Base-by-base conservation (phyloP, 1,140 invertebrate species). In the Drosophila lacertosa region DNA sequence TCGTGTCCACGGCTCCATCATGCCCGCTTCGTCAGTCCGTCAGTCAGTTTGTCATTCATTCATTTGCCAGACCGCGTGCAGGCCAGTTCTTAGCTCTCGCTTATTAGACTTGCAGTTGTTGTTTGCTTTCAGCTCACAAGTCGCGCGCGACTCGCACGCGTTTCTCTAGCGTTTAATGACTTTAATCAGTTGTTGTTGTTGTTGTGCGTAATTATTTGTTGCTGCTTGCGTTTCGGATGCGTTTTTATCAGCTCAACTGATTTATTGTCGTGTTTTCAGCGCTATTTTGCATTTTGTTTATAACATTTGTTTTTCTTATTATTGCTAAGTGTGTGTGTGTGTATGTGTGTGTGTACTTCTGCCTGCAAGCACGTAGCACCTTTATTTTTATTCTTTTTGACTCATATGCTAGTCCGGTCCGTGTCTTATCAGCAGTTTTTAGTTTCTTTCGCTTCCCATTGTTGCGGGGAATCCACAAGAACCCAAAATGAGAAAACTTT, bases 31-130 rank as follows among this genome's bases (percentile, higher is more conserved):
- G 39, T 54, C 48, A 51, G 35, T 55, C 53, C 35, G 32, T 40
- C 50, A 53, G 18, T 60, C 65, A 55, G 66, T 69, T 54, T 54
- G 58, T 72, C 71, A 73, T 44, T 83, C 75, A 78, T 76, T 86
- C 81, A 77, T 77, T 86, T 62, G 77, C 57, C 57, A 68, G 74
- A 67, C 77, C 65, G 77, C 80, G 77, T 73, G 82, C 81, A 82
- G 82, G 58, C 74, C 74, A 81, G 82, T 84, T 54, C 51, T 66
- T 72, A 73, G 59, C 45, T 59, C 45, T 63, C 71, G n/a, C n/a
- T n/a, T 67, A 71, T 76, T 58, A 66, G 66, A 66, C 63, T 62
- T n/a, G 64, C 50, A 48, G 53, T 73, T 64, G 40, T 51, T 60
- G 32, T 51, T 16, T 26, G 9, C 26, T 29, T 29, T 7, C 35